Percentiles rank a stretch among this genome's conserved stretches.
Evolutionary conservation across 2,797 vertebrate species (phyloP).

Genomic region (Leuciscus waleckii): DNA sequence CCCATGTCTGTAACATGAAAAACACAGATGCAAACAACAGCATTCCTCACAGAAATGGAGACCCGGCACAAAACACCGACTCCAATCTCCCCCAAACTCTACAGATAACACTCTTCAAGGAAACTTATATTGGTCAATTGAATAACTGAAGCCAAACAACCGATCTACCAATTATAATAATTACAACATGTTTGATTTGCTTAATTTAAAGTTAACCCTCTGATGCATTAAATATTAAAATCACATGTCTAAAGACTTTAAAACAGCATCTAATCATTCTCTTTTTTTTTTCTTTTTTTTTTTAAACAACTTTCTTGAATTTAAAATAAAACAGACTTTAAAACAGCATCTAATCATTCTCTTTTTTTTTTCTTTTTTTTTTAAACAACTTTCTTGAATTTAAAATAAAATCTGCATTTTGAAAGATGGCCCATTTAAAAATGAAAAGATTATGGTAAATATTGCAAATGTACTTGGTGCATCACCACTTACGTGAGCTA

Average conservation of each 20-base stretch:
- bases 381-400: not conserved
- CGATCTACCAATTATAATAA: not conserved
- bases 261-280: not conserved
- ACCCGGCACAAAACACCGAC: slow-evolving; percentile 65
- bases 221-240: not conserved
- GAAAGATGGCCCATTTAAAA: not conserved
- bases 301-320: not conserved
- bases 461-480: not conserved
- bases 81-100: slow-evolving; percentile 62
- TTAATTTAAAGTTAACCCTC: not conserved
- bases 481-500: not conserved
- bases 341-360: not conserved
- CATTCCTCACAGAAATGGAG: slow-evolving; percentile 81
- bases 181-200: not conserved
- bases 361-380: no score
- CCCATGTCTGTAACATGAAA: slow-evolving; percentile 88
- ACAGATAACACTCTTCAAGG: slow-evolving; percentile 37
- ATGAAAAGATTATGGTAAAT: not conserved
- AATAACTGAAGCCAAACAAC: slow-evolving; percentile 20
- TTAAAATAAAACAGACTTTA: not conserved
- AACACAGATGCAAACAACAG: slow-evolving; percentile 89
- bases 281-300: no score
- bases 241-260: not conserved
- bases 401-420: not conserved
- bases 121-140: not conserved